Conservation (phyloP, 2,113 vertebrate species). For the Stegostoma tigrinum region DNA sequence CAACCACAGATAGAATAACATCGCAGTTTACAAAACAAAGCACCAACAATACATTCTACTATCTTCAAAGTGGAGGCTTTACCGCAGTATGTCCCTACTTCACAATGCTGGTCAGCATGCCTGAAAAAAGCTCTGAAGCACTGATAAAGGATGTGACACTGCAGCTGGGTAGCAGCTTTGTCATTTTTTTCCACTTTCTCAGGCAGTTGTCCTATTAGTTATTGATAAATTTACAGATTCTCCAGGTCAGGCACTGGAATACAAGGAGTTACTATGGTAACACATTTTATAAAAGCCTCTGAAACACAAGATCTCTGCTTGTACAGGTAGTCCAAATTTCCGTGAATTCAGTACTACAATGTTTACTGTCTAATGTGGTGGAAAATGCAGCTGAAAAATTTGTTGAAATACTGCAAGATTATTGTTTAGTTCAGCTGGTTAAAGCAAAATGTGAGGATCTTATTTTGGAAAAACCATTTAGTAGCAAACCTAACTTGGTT, state of each 20-base stretch:
- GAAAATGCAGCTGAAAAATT: neutral
- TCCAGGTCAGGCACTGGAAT: neutral
- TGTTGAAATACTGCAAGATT: neutral
- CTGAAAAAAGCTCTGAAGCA: neutral
- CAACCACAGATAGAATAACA: neutral
- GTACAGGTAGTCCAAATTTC: neutral
- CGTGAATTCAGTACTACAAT: neutral
- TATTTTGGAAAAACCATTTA: neutral
- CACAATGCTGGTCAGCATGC: neutral
- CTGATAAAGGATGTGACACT: neutral
- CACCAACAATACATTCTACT: neutral
- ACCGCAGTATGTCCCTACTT: no score
- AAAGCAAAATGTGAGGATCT: neutral
- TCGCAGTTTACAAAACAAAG: neutral
- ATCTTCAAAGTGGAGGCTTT: neutral
- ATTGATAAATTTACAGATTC: neutral
- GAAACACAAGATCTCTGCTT: neutral
- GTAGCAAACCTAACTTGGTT: no score
- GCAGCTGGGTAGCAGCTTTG: neutral
- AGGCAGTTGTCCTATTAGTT: neutral
- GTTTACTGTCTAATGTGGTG: neutral
- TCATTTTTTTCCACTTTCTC: neutral
- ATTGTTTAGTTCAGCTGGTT: neutral
- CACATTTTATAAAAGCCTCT: neutral
- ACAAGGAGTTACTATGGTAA: neutral